A percentile compares a stretch with the other conserved stretches of the same genome.
Evolutionary conservation across 1,140 invertebrate species (phyloP).

Genomic region (Cataglyphis hispanica): DNA sequence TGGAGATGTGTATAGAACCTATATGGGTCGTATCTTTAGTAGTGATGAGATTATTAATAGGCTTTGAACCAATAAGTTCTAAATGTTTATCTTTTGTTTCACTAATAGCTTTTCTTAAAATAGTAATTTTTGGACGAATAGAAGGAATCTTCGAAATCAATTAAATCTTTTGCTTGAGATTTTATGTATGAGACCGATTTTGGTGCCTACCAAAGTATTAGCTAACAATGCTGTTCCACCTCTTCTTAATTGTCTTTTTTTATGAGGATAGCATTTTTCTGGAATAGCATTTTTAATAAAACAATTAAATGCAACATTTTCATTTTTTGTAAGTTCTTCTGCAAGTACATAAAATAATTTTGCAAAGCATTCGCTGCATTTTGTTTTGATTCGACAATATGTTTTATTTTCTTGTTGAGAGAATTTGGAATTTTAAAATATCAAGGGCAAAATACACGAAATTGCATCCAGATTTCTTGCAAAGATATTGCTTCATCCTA

Average conservation of each 20-base stretch:
- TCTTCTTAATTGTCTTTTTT: background rate
- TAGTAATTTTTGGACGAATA: background rate
- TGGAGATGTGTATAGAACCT: background rate
- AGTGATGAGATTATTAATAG: conserved; percentile 19
- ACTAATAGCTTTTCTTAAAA: background rate
- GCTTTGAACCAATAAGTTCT: background rate
- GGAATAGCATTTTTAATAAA: background rate
- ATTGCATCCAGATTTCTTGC: conserved; percentile 2
- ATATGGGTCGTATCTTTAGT: background rate
- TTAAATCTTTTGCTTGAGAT: background rate
- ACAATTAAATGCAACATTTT: background rate
- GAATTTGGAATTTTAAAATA: background rate
- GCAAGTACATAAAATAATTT: background rate
- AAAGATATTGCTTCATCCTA: background rate
- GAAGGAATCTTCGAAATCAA: background rate
- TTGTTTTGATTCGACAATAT: background rate
- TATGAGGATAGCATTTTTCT: background rate
- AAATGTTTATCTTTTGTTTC: conserved; percentile 1
- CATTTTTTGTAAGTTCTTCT: background rate
- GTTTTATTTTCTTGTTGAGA: background rate
- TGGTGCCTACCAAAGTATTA: background rate
- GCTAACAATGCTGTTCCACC: background rate
- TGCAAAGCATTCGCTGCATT: background rate
- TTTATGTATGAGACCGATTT: conserved; percentile 1
- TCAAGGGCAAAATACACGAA: background rate